Base-by-base conservation (phyloP, 2,113 vertebrate species). In the Phalacrocorax pelagicus region DNA sequence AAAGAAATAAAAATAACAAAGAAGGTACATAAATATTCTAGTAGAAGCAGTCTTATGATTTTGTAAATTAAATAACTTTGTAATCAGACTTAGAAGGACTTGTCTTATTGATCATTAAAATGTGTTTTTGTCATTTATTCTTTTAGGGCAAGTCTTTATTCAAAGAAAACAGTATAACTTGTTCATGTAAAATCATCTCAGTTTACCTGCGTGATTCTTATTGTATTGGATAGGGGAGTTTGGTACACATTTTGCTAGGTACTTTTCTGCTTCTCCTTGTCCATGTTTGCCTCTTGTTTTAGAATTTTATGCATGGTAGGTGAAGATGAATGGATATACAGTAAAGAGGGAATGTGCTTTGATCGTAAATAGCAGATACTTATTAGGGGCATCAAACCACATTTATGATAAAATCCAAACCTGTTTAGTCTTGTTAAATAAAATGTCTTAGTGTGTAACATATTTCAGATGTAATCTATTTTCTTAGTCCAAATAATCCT, bases 21-120 rank as follows among this genome's bases (percentile, higher is more conserved):
- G 97, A 98, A 98, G 98, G 98, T 98, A 98, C n/a, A 44, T 86
- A 95, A 95, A 75, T 65, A 51, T 80, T 81, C 20, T 36, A 40
- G 21, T 44, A 51, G 24, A 88, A 93, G 40, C 34, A 66, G 29
- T 57, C 23, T 34, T 49, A 30, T 1, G 74, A 52, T 89, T 94
- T 94, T 90, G 46, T 63, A 73, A 90, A 57, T 62, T 5, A 65
- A 75, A 26, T 38, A 32, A 29, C 69, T 86, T 61, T 63, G 46
- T 71, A 70, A 13, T 87, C 29, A 72, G 40, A 19, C 44, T 81
- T 89, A 62, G 57, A 62, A 91, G 75, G n/a, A 16, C 34, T 65
- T 86, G 17, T 75, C 22, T 80, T 77, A 58, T 1, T 89, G 69
- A 69, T 75, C 19, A 14, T 84, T 58, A 65, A 71, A 87, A 55